These are phyloP conservation scores for Boulengeromyrus knoepffleri DNA, from an alignment of 2,113 vertebrate genomes.

Conservation along the genomic window DNA sequence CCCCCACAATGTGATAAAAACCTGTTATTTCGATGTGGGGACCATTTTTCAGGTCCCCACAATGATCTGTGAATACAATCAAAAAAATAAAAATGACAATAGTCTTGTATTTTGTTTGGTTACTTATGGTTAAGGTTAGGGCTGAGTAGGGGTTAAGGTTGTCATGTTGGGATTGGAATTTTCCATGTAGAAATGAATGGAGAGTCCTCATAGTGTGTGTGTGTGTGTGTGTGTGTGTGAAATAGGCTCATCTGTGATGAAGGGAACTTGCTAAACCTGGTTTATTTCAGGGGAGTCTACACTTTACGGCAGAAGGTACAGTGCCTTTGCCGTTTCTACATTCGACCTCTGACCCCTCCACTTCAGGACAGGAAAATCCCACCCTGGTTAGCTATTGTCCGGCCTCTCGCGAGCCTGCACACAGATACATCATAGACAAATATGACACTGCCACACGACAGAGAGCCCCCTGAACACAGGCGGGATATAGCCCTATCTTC, in stretches of 20 bases:
- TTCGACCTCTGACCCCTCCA: conserved; percentile 55
- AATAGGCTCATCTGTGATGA: background rate
- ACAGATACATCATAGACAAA: conserved; percentile 29
- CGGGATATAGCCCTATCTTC: background rate
- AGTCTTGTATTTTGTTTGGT: too few species aligned
- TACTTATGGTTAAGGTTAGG: too few species aligned
- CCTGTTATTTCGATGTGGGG: background rate
- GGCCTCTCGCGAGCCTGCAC: conserved; percentile 38
- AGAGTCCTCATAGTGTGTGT: background rate
- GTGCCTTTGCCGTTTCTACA: conserved; percentile 31
- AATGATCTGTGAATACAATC: too few species aligned
- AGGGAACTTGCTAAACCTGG: background rate
- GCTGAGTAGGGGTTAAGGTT: too few species aligned
- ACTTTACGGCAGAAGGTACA: conserved; percentile 16
- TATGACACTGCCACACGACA: background rate
- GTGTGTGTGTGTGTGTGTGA: background rate
- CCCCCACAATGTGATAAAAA: background rate
- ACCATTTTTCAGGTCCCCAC: too few species aligned
- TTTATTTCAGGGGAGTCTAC: background rate
- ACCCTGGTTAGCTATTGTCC: conserved; percentile 62
- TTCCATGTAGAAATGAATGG: background rate
- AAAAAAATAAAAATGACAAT: too few species aligned
- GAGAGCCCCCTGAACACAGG: background rate
- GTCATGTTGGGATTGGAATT: too few species aligned
- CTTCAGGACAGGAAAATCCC: conserved; percentile 59